Evolutionary conservation across 2,797 vertebrate species (phyloP), one percentile per base, ranked within the genome.

Genomic region (Poliocrania exsul): DNA sequence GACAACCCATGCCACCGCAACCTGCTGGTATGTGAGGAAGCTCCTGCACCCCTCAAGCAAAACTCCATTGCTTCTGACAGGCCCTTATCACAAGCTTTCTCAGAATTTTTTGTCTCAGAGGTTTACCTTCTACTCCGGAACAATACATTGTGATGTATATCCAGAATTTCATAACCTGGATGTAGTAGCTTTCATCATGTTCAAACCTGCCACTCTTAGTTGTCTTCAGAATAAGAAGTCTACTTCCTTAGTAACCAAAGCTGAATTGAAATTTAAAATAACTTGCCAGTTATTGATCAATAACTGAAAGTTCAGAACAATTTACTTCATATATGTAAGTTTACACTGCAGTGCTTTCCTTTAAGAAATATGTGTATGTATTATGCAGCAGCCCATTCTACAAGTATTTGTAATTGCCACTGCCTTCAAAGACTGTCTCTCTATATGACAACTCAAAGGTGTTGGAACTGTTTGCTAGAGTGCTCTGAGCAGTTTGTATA

Each of bases 321-420:
- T 77, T 72, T 83, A 24, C 37, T 69, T 37, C 9, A 25, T 38
- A 35, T 33, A 8, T 28, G 2, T 19, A 71, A 58, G 77, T 94
- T 96, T 92, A 37, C 93, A 81, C 15, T 96, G 93, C 91, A 91
- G 95, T 96, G 89, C 21, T 94, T 79, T 96, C 82, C 85, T 94
- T 70, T n/a, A 72, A 88, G 75, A 72, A 73, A 44, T 87, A 3
- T 12, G 1, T 51, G 23, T 50, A 7, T 53, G 13, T 60, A 3
- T 61, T 61, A 21, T 38, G 47, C 33, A 71, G 38, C 79, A 80
- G 40, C 47, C 74, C 12, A 2, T 26, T 49, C 47, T 60, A 46
- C 24, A 28, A 35, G 29, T 58, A 40, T 33, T 33, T 58, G 51
- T 88, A 81, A 61, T 77, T 92, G 37, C 62, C 66, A 20, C 24